A percentile compares a stretch with the other conserved stretches of the same genome.
These are phyloP conservation scores for Sympetrum striolatum DNA, from an alignment of 2,888 invertebrate species.

Conservation along the genomic window DNA sequence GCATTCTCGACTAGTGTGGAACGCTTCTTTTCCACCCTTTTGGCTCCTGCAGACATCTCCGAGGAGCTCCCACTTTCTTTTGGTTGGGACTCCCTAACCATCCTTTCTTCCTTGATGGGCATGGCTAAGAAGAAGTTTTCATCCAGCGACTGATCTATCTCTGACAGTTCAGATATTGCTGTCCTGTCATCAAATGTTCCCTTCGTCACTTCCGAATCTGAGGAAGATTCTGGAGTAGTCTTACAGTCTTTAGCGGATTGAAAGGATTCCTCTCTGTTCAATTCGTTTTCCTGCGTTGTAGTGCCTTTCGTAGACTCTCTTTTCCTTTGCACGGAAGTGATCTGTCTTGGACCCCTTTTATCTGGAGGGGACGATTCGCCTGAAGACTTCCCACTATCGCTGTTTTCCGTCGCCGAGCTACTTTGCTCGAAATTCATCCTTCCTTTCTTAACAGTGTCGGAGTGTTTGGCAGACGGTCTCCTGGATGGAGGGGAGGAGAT, in stretches of 20 bases:
- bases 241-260: not conserved
- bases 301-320: not conserved
- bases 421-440: not conserved
- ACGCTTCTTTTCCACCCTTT: not conserved
- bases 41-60: not conserved
- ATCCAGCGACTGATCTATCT: too few species aligned
- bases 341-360: not conserved
- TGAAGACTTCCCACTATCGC: slow-evolving; percentile 9
- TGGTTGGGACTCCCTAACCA: not conserved
- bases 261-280: not conserved
- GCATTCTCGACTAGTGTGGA: not conserved
- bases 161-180: not conserved
- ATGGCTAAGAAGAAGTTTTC: not conserved
- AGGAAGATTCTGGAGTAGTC: not conserved
- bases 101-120: not conserved
- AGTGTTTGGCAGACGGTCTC: not conserved
- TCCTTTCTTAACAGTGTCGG: not conserved
- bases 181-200: too few species aligned
- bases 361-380: not conserved
- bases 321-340: not conserved
- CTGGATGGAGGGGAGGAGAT: not conserved
- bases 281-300: too few species aligned
- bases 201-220: too few species aligned
- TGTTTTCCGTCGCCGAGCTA: not conserved
- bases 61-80: not conserved